Base-by-base conservation (phyloP, 2,113 vertebrate genomes). In the Amazona vittata region DNA sequence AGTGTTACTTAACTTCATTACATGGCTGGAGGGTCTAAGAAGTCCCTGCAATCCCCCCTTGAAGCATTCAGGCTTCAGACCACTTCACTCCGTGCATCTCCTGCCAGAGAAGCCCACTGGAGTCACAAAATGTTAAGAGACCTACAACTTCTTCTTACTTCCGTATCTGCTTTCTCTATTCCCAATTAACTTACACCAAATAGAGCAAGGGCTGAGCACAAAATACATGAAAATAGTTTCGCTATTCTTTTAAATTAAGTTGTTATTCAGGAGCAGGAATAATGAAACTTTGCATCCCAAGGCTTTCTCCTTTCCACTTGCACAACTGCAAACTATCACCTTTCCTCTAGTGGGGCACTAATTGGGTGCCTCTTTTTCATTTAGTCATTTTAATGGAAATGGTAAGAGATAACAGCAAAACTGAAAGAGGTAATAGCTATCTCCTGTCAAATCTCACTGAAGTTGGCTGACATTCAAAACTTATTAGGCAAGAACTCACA, bases 401-500 rank as follows among this genome's bases (percentile, higher is more conserved):
- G 22, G 77, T 71, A 82, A 91, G 77, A 94, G 83, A 39, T n/a
- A 95, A 86, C 50, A 71, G 89, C 73, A 71, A 70, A 78, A 94
- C 86, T 84, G 55, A 81, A 90, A 89, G 60, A 70, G 50, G 86
- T 78, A 95, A 86, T 55, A 95, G 76, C 86, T 92, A 94, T 73
- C 43, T 73, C 78, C 64, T 86, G 65, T 89, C 60, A 89, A 50
- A 94, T 86, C 47, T 52, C 78, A 55, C 35, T 86, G 83, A 78
- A 92, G 39, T 37, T 89, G 91, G 91, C 91, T 95, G 91, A 89
- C 64, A 70, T 86, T 89, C 91, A 94, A 88, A 94, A 89, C 29
- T 86, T 86, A 65, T 31, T 86, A 94, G 91, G 86, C 3, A 11
- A 83, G 60, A 93, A 81, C 69, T 63, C 26, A 53, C 1, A 89